A percentile compares a stretch with the other conserved stretches of the same genome.
Conservation (phyloP, 2,797 vertebrate genomes). For the Aphelocoma californica region DNA sequence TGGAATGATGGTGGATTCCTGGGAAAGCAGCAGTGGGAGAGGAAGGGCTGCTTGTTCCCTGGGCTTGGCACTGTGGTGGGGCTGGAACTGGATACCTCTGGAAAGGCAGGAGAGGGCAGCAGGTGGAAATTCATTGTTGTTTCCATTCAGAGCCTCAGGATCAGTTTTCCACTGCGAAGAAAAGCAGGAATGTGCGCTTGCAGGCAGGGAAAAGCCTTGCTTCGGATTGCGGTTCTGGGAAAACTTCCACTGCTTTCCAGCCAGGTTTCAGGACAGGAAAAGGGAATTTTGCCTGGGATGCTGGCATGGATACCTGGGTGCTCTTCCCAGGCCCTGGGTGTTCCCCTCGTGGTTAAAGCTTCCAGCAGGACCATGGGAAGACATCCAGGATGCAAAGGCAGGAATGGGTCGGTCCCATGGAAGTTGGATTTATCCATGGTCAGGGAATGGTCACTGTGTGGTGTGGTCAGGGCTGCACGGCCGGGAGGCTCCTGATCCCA, state of each 20-base stretch:
- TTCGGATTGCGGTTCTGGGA: rapidly evolving
- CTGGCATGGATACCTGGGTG: rapidly evolving
- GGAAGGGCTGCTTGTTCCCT: background rate
- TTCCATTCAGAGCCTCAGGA: background rate
- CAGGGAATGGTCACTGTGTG: rapidly evolving
- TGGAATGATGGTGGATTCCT: rapidly evolving
- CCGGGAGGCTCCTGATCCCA: background rate
- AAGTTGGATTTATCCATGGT: rapidly evolving
- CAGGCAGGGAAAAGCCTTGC: rapidly evolving
- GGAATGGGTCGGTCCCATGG: background rate
- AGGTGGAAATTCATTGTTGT: background rate
- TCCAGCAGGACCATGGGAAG: background rate
- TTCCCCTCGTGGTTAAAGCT: rapidly evolving
- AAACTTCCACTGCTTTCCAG: rapidly evolving
- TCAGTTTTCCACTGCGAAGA: background rate
- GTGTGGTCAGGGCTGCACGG: too few species aligned
- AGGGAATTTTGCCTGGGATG: background rate
- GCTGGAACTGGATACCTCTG: background rate
- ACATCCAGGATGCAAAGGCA: background rate
- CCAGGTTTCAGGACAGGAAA: background rate
- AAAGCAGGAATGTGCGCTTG: rapidly evolving
- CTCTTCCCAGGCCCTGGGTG: rapidly evolving
- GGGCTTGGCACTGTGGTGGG: rapidly evolving
- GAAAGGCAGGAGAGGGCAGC: background rate
- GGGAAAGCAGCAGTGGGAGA: rapidly evolving